A percentile compares a stretch with the other conserved stretches of the same genome.
Conservation (phyloP, 2,797 vertebrate species). For the Anguilla anguilla region DNA sequence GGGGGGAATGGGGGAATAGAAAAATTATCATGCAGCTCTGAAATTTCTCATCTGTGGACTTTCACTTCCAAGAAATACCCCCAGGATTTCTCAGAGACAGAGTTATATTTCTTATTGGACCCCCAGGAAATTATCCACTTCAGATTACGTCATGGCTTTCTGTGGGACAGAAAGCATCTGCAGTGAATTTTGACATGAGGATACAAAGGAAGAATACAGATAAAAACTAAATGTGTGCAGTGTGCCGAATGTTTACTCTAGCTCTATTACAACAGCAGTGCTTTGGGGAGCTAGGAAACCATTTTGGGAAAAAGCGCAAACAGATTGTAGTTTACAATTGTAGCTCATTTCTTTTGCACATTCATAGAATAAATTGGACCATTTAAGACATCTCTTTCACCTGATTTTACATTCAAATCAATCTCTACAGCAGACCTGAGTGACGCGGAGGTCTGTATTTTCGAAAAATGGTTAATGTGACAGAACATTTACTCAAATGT, state of each 20-base stretch:
- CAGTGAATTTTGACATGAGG: conserved; percentile 14
- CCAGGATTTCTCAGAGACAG: conserved; percentile 15
- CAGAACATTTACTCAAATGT: too few relatives aligned
- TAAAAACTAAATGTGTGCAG: background rate
- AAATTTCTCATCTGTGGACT: conserved; percentile 28
- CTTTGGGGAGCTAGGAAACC: background rate
- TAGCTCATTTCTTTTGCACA: background rate
- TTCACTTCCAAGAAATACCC: conserved; percentile 26
- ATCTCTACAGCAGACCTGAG: background rate
- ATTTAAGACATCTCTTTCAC: background rate
- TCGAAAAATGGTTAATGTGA: too few relatives aligned
- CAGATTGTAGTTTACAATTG: background rate
- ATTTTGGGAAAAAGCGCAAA: background rate
- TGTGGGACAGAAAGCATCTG: conserved; percentile 8
- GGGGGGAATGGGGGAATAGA: background rate
- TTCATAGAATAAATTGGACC: background rate
- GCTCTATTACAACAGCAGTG: background rate
- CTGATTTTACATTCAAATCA: background rate
- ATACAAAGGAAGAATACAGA: background rate
- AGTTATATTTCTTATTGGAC: conserved; percentile 16
- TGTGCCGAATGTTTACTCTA: background rate
- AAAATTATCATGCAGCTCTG: conserved; percentile 21
- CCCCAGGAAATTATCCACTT: conserved; percentile 22
- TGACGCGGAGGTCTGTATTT: background rate
- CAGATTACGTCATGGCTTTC: background rate